Base-by-base conservation (phyloP, 2,797 vertebrate genomes). In the Orientallactaga sibirica region DNA sequence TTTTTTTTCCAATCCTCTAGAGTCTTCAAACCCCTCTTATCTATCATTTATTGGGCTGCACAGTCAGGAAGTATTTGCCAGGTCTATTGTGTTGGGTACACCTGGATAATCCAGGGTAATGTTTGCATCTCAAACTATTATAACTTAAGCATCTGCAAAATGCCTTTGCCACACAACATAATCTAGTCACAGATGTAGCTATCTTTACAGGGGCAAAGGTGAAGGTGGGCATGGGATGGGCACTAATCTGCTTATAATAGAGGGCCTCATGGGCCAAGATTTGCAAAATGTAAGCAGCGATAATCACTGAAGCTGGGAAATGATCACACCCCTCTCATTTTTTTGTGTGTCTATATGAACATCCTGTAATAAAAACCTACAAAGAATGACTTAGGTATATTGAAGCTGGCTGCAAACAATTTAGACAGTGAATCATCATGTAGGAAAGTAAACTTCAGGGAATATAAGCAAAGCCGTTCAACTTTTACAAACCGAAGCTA, bases 401-500 rank as follows among this genome's bases (percentile, higher is more conserved):
- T 71, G 20, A 3, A 89, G 29, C 37, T 91, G 73, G 91, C 33
- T 75, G 78, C 48, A 94, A 43, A 94, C 86, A n/a, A 86, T 90
- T 93, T 94, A 66, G 33, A 16, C 20, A 71, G 84, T 79, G 48
- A 83, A 91, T 82, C 86, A 73, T 43, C 58, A 75, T 61, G 58
- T 82, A 24, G 75, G 55, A 84, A 92, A 95, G 55, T 73, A 85
- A 94, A 68, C 22, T 90, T 87, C 52, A 92, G 20, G 52, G 41
- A 81, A 82, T 52, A 20, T 78, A 33, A 52, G 24, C 66, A 71
- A 86, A 16, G 75, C 70, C 75, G 87, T 93, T 78, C 29, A 43
- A 52, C 41, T 87, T 95, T 96, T 85, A 92, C 81, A 92, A 95
- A 79, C 71, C 67, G 67, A 91, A 80, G 15, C n/a, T 27, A 58